phyloP scores from a whole-genome alignment of 1,140 invertebrate species.

The Drusus annulatus region DNA sequence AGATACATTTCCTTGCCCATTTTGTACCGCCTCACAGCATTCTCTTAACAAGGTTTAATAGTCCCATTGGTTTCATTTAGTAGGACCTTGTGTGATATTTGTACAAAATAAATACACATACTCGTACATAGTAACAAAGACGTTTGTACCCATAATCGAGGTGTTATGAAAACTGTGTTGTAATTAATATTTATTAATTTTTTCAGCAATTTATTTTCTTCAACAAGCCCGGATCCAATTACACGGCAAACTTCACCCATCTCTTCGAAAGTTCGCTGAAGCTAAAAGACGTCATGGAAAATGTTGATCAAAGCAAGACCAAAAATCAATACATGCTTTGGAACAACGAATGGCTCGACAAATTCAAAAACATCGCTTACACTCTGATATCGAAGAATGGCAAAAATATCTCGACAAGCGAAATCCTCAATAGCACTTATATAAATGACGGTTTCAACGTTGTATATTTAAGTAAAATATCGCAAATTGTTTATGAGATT shows the following conservation, averaged over 20 bases:
- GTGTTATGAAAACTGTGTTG: too few species aligned
- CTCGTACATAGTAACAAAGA: too few species aligned
- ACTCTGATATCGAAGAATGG: slow-evolving; percentile 38
- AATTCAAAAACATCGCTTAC: slow-evolving; percentile 48
- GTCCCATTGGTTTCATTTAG: too few species aligned
- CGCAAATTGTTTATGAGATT: slow-evolving; percentile 64
- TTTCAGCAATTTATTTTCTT: slow-evolving; percentile 70
- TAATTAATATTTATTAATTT: too few species aligned
- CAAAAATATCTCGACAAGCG: slow-evolving; percentile 12
- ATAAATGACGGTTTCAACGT: slow-evolving; percentile 47
- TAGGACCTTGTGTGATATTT: too few species aligned
- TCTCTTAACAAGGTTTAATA: too few species aligned
- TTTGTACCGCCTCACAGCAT: too few species aligned
- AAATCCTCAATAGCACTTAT: slow-evolving; percentile 39
- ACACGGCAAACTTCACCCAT: slow-evolving; percentile 63
- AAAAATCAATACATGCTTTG: slow-evolving; percentile 60
- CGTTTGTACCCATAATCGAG: too few species aligned
- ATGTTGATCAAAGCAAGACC: slow-evolving; percentile 61
- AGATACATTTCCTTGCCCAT: too few species aligned
- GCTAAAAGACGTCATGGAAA: slow-evolving; percentile 60
- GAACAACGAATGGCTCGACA: slow-evolving; percentile 56
- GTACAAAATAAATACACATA: too few species aligned
- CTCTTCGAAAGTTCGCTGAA: slow-evolving; percentile 62
- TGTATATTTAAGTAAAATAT: slow-evolving; percentile 66
- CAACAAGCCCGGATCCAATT: slow-evolving; percentile 61